phyloP scores from a whole-genome alignment of 2,888 invertebrate species.

The Nebria brevicollis region DNA sequence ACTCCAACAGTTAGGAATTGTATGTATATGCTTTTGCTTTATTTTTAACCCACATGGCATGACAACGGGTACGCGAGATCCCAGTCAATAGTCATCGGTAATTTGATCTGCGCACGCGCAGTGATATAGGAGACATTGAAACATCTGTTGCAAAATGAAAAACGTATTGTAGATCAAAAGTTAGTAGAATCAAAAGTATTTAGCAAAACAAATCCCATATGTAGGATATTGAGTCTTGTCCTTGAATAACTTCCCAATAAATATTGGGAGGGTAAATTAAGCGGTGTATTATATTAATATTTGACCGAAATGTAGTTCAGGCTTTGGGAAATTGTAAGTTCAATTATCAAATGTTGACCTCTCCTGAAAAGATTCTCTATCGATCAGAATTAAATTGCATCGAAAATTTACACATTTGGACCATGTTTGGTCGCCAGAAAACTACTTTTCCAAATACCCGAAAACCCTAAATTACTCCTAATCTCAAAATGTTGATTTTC shows the following conservation, averaged over 20 bases:
- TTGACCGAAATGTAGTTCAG: no score
- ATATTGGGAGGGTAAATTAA: no score
- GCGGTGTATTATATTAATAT: no score
- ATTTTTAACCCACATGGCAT: neutral
- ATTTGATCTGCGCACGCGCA: constrained; percentile 28
- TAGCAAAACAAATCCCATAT: neutral
- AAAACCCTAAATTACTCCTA: neutral
- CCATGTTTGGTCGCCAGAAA: neutral
- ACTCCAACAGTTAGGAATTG: neutral
- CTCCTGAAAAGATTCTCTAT: no score
- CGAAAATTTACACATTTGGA: neutral
- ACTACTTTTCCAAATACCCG: neutral
- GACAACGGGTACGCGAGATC: constrained; percentile 18
- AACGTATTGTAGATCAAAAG: no score
- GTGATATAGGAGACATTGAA: neutral
- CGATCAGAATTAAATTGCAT: no score
- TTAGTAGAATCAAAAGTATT: no score
- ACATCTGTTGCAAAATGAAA: neutral
- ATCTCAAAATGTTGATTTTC: neutral
- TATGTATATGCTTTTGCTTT: neutral
- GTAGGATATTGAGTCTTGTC: neutral
- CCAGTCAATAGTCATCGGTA: constrained; percentile 40
- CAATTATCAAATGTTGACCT: no score
- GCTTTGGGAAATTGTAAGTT: no score
- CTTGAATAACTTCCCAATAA: neutral